These are phyloP conservation scores for Stichopus horrens DNA, from an alignment of 53 echinoderm and acorn worm species.

Conservation along the genomic window DNA sequence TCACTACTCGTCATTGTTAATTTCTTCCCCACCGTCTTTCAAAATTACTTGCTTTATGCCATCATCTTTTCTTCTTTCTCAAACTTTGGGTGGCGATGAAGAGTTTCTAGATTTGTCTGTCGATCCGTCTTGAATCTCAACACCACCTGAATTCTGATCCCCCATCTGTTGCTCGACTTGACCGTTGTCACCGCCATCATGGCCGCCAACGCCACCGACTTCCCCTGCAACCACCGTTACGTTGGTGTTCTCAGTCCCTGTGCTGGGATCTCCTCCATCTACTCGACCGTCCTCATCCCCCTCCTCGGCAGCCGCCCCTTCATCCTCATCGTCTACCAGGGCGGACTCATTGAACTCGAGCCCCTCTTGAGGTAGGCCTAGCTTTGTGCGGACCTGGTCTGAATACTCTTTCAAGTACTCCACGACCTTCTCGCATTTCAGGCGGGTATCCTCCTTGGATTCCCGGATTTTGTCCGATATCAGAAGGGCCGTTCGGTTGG, in stretches of 20 bases:
- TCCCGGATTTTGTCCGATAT: conserved; percentile 38
- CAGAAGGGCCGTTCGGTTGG: conserved; percentile 32
- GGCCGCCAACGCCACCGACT: background rate
- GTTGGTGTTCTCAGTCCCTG: background rate
- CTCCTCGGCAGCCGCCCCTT: background rate
- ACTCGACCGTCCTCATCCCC: background rate
- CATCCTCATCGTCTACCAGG: background rate
- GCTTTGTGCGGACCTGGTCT: conserved; percentile 25
- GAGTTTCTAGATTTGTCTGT: background rate
- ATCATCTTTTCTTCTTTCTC: background rate
- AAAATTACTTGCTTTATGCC: too few species aligned
- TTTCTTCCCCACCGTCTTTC: too few species aligned
- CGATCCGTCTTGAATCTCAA: background rate
- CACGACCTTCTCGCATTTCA: conserved; percentile 36
- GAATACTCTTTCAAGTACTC: conserved; percentile 43
- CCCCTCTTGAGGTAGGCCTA: conserved; percentile 23
- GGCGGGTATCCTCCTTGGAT: conserved; percentile 17
- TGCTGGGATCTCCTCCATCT: background rate
- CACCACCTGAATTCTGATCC: background rate
- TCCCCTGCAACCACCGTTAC: background rate
- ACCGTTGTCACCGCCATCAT: background rate
- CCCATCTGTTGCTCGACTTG: background rate
- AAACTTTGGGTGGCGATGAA: background rate
- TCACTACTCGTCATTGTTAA: too few species aligned
- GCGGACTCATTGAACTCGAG: background rate